phyloP scores from a whole-genome alignment of 2,888 invertebrate species.

The Eledona agricola region DNA sequence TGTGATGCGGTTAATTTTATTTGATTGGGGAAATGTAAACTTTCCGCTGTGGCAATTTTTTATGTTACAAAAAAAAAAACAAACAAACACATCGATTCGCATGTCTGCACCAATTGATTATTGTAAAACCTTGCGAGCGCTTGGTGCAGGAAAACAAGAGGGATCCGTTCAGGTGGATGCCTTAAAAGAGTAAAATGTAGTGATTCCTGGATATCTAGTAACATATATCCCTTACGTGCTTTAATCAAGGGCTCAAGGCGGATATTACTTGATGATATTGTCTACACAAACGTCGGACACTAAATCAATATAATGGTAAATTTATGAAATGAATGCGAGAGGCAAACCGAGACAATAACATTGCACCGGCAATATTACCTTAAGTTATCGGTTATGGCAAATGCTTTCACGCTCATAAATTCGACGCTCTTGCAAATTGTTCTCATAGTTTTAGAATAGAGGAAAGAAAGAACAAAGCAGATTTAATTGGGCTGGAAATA shows the following conservation, averaged over 20 bases:
- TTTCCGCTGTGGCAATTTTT: too few relatives aligned
- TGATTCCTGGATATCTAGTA: conserved; percentile 49
- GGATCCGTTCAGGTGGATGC: conserved; percentile 16
- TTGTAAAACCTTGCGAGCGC: too few relatives aligned
- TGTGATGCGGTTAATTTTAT: too few relatives aligned
- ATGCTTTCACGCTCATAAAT: conserved; percentile 47
- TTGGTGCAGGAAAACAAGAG: neutral
- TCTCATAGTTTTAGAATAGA: too few relatives aligned
- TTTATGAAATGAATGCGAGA: conserved; percentile 46
- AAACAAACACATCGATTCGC: too few relatives aligned
- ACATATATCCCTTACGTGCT: conserved; percentile 58
- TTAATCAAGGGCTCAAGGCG: conserved; percentile 55
- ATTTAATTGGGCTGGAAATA: too few relatives aligned
- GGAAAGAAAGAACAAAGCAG: too few relatives aligned
- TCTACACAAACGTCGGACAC: conserved; percentile 49
- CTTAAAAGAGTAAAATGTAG: conserved; percentile 47
- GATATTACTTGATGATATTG: conserved; percentile 57
- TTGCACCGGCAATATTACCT: conserved; percentile 43
- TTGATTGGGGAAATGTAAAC: too few relatives aligned
- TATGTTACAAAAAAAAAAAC: too few relatives aligned
- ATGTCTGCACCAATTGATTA: too few relatives aligned
- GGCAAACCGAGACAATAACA: conserved; percentile 46
- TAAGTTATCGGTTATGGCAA: conserved; percentile 47
- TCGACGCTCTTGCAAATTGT: too few relatives aligned
- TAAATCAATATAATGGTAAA: conserved; percentile 52